Conservation (phyloP, 2,797 vertebrate genomes). For the Brachyrhaphis roseni region DNA sequence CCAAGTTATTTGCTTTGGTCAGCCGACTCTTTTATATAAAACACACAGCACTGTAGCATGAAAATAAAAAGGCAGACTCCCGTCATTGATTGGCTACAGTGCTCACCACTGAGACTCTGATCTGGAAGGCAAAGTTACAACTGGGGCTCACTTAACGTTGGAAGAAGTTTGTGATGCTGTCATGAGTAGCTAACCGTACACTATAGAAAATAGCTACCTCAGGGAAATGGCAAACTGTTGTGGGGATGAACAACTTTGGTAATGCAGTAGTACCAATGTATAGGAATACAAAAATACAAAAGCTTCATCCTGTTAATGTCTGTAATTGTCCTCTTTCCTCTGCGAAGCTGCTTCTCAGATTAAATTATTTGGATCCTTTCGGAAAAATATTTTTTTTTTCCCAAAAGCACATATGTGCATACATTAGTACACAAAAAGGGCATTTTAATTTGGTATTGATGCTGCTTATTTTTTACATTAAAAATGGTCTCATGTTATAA, state of each 20-base stretch:
- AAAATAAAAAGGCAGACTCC: conserved; percentile 60
- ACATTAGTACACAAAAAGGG: neutral
- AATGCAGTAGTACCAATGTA: neutral
- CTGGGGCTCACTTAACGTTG: conserved; percentile 55
- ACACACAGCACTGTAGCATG: conserved; percentile 25
- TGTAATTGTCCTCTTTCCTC: neutral
- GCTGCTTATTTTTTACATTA: neutral
- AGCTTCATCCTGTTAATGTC: neutral
- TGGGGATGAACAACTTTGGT: conserved; percentile 13
- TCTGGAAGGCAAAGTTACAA: conserved; percentile 49
- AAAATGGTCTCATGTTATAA: neutral
- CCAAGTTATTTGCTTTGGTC: conserved; percentile 52
- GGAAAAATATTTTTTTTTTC: neutral
- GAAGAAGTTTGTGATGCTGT: conserved; percentile 58
- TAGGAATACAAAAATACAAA: neutral
- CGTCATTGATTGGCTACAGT: conserved; percentile 27
- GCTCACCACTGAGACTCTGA: conserved; percentile 48
- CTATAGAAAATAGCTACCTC: conserved; percentile 48
- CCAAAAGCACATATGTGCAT: neutral
- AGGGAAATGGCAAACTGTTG: conserved; percentile 66
- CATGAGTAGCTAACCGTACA: conserved; percentile 45
- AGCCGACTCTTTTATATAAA: conserved; percentile 26
- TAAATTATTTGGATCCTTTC: neutral
- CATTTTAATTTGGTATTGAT: neutral
- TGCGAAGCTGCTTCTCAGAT: neutral